Evolutionary conservation across 2,113 vertebrate species (phyloP), one percentile per base, ranked within the genome.

Genomic region (Sitta europaea): DNA sequence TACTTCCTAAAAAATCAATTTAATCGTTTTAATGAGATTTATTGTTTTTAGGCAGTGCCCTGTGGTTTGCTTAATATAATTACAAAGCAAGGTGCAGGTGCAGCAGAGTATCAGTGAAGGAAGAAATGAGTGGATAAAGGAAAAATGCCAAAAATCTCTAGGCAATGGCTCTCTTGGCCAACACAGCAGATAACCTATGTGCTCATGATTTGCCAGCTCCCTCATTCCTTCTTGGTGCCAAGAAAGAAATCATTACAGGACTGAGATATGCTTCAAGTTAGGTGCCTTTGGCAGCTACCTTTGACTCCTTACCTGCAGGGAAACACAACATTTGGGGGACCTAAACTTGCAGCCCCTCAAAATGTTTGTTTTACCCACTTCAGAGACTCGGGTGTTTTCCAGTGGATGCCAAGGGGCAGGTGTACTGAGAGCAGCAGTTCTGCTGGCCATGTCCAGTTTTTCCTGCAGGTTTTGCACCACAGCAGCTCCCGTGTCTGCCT

Each of bases 281-380:
- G 43, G 5, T 11, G 20, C 15, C 38, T 61, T 33, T 42, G 57
- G 15, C 42, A 27, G 3, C 27, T 21, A 2, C 35, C 33, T 45
- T 9, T 5, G 24, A 2, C 27, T 62, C 53, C 28, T 27, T 6
- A 9, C 28, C 7, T 28, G 27, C n/a, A 45, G 48, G 11, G 58
- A 20, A 59, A 8, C 11, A 2, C 15, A 4, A 1, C 19, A 3
- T 1, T 47, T 3, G 4, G 50, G 25, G 15, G 18, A 1, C 33
- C 20, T 31, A 1, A 12, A 7, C 28, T 5, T 16, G 3, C 29
- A 16, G 28, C 23, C 42, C 16, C 35, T 65, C n/a, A 0, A 3
- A 8, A 0, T 0, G 7, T 42, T 36, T 22, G 6, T 43, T 57
- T 50, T 45, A 5, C 33, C 6, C 7, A 0, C 9, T 74, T 24